These are phyloP conservation scores for Whitmania pigra DNA, from an alignment of 1,140 invertebrate species.

Conservation along the genomic window DNA sequence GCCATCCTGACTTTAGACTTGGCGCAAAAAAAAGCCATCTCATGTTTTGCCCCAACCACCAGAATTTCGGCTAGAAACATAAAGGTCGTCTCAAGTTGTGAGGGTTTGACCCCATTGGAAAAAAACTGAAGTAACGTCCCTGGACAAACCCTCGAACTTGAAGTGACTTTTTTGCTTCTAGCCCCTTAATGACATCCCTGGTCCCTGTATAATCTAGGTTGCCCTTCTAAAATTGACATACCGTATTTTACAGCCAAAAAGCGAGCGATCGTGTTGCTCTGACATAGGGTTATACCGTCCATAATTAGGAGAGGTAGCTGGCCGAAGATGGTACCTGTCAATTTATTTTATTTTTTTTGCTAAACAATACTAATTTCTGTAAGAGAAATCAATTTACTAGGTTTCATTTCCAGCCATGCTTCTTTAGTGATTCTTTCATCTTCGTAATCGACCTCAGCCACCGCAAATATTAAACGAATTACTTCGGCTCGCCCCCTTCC, in stretches of 20 bases:
- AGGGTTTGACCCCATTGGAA: too few relatives aligned
- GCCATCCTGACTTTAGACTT: too few relatives aligned
- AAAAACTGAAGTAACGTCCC: too few relatives aligned
- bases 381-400: slow-evolving; percentile 24
- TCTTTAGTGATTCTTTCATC: slow-evolving; percentile 30
- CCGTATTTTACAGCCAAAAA: slow-evolving; percentile 25
- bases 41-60: too few relatives aligned
- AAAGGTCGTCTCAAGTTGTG: too few relatives aligned
- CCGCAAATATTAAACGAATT: slow-evolving; percentile 31
- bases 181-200: too few relatives aligned
- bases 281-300: slow-evolving; percentile 21
- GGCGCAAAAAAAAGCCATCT: too few relatives aligned
- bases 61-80: too few relatives aligned
- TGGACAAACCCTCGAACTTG: too few relatives aligned
- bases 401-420: slow-evolving; percentile 32
- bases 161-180: too few relatives aligned
- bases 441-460: slow-evolving; percentile 31
- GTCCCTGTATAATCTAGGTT: too few relatives aligned
- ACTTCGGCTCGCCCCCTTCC: slow-evolving; percentile 32
- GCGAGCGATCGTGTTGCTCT: slow-evolving; percentile 23
- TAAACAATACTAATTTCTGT: background rate
- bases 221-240: slow-evolving; percentile 9
- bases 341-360: slow-evolving; percentile 1
- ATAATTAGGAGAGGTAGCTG: slow-evolving; percentile 25
- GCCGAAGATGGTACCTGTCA: slow-evolving; percentile 25